A percentile compares a stretch with the other conserved stretches of the same genome.
phyloP scores from a whole-genome alignment of 1,140 invertebrate genomes.

The Drosophila tani region DNA sequence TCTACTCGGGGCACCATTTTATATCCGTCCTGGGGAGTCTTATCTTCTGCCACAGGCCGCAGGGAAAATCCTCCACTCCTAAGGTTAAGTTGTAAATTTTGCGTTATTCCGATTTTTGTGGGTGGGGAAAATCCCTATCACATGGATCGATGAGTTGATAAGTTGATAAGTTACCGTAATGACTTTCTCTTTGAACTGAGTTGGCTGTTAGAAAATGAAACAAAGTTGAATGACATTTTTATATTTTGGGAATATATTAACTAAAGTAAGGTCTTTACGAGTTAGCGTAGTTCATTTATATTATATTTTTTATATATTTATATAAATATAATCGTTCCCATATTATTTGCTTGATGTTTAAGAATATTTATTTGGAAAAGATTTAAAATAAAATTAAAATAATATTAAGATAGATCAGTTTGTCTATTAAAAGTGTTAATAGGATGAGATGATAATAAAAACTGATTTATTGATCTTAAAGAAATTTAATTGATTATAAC shows the following conservation, averaged over 20 bases:
- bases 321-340: too few relatives aligned
- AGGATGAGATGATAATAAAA: too few relatives aligned
- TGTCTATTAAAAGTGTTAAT: too few relatives aligned
- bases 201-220: background rate
- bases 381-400: too few relatives aligned
- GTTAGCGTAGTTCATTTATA: too few relatives aligned
- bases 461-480: too few relatives aligned
- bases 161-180: background rate
- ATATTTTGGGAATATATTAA: background rate
- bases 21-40: background rate
- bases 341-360: too few relatives aligned
- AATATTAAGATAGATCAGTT: too few relatives aligned
- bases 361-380: too few relatives aligned
- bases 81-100: slow-evolving; percentile 2
- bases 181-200: background rate
- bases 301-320: too few relatives aligned
- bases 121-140: slow-evolving; percentile 23
- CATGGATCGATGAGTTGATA: background rate
- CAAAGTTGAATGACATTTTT: background rate
- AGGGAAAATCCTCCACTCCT: background rate
- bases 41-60: background rate
- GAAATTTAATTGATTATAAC: too few relatives aligned
- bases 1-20: slow-evolving; percentile 30
- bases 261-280: background rate
- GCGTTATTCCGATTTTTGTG: background rate